These are phyloP conservation scores for Cassiopea andromeda DNA, from an alignment of 30 jellyfish, hydroid and myxozoan species.

Conservation along the genomic window DNA sequence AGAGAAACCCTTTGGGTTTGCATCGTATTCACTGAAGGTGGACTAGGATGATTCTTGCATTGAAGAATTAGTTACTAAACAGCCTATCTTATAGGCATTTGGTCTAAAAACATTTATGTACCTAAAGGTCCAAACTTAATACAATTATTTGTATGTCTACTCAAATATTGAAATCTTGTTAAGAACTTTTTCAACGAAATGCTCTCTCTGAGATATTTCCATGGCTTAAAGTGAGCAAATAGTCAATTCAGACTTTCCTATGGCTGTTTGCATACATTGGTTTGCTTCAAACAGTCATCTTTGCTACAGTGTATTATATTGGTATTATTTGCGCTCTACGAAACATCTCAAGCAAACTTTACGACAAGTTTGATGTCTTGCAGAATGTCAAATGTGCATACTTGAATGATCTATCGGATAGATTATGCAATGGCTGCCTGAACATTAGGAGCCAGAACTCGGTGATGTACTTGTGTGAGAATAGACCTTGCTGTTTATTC, in stretches of 20 bases:
- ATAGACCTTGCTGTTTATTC: too few species aligned
- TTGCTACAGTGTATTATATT: slow-evolving; percentile 3
- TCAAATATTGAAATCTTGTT: slow-evolving; percentile 4
- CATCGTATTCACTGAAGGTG: too few species aligned
- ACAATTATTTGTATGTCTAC: background rate
- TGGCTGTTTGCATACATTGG: background rate
- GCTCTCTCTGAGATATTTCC: background rate
- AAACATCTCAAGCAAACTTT: background rate
- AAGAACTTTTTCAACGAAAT: background rate
- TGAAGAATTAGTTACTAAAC: too few species aligned
- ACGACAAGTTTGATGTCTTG: too few species aligned
- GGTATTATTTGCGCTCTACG: background rate
- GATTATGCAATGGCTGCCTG: too few species aligned
- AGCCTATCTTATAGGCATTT: too few species aligned
- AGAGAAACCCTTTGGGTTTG: too few species aligned
- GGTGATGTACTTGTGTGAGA: too few species aligned
- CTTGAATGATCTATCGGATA: too few species aligned
- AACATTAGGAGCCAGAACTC: too few species aligned
- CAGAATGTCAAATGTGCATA: too few species aligned
- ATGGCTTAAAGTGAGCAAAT: slow-evolving; percentile 2
- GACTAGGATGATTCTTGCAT: too few species aligned
- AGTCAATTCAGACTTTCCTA: background rate
- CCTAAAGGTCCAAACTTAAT: background rate
- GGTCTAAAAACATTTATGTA: background rate
- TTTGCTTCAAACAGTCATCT: background rate